Evolutionary conservation across 2,113 vertebrate species (phyloP), one percentile per base, ranked within the genome.

Genomic region (Nyctereutes procyonoides): DNA sequence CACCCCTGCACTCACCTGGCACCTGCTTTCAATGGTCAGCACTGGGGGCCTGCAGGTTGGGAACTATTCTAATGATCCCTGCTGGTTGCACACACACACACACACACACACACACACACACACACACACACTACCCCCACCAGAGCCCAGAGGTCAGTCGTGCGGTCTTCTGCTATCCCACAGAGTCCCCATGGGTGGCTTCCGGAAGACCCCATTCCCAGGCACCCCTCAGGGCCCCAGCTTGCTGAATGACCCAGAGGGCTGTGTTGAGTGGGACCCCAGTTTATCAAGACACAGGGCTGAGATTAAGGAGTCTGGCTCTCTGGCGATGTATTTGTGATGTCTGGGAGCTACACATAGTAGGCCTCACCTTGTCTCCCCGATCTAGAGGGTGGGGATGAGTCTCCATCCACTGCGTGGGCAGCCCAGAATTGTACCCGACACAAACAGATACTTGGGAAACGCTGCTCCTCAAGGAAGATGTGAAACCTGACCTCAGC

Each of bases 21-120:
- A 12, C 69, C 90, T 51, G n/a, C 63, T 5, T 24, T 51, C 24
- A 24, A 2, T 0, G 81, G 35, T 3, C 26, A 16, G 58, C 22
- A 3, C 56, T 53, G 30, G 16, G 1, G 35, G 67, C 53, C 20
- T 5, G 0, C 16, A 2, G 62, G 53, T 4, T 2, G 3, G 0
- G 24, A 7, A 14, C 22, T 28, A 0, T 7, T 13, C 48, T 17
- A 15, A 8, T 20, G 0, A 16, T 8, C 48, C 0, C 63, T 11
- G 63, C 63, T 79, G 60, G 43, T 5, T 43, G 43, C 43, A 43
- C 43, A 43, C 6, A 43, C 43, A 43, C 43, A 43, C 43, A 43
- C 6, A 43, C 43, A 43, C 43, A 43, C 43, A 43, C 43, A 43
- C 43, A 43, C 43, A 43, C 43, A 43, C 43, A 7, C 43, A 43